These are phyloP conservation scores for Rhinoraja longicauda DNA, from an alignment of 2,797 vertebrate genomes.

Conservation along the genomic window DNA sequence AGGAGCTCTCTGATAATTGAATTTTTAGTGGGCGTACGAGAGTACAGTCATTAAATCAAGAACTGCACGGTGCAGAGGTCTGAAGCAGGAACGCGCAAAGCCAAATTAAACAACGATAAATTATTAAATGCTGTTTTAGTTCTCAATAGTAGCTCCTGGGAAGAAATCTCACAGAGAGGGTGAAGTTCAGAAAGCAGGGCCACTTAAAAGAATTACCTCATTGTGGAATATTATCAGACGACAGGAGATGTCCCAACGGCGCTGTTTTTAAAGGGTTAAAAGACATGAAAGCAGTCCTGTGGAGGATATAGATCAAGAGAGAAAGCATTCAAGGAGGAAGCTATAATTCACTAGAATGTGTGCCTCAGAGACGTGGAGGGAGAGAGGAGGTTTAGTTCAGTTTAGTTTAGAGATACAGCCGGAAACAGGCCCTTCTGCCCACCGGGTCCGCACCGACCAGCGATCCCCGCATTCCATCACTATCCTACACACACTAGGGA, in stretches of 20 bases:
- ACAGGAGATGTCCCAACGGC: neutral
- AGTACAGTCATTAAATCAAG: neutral
- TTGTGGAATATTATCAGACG: too few species aligned
- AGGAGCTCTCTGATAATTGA: neutral
- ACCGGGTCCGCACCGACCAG: too few species aligned
- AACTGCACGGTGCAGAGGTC: neutral
- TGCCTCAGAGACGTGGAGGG: neutral
- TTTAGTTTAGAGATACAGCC: too few species aligned
- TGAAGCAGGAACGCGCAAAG: neutral
- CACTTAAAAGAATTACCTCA: neutral
- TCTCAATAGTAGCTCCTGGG: neutral
- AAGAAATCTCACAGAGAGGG: neutral
- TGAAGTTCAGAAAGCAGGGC: neutral
- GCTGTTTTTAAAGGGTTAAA: neutral
- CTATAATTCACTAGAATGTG: neutral
- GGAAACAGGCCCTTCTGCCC: too few species aligned
- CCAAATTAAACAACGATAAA: neutral
- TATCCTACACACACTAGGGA: too few species aligned
- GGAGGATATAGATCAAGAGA: neutral
- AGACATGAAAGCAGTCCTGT: neutral
- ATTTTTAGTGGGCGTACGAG: neutral
- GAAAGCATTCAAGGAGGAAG: neutral
- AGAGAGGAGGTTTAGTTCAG: neutral
- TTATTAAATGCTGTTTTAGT: neutral
- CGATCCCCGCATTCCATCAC: too few species aligned